These are phyloP conservation scores for Aleiodes leptofemur DNA, from an alignment of 2,888 invertebrate species.

Conservation along the genomic window DNA sequence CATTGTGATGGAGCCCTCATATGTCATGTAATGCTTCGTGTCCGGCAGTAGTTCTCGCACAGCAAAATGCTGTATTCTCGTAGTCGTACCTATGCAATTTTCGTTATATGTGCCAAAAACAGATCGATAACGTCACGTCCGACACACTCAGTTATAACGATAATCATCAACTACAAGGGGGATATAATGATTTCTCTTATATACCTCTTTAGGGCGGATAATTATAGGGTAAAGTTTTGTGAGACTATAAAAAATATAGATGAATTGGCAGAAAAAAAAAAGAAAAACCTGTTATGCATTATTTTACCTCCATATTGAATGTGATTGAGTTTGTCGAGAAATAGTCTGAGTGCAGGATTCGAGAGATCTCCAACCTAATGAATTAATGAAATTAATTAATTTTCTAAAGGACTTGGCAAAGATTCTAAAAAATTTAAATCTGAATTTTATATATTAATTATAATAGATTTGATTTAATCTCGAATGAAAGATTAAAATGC, in stretches of 20 bases:
- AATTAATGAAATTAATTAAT: slow-evolving; percentile 57
- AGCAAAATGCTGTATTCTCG: slow-evolving; percentile 89
- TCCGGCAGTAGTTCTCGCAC: slow-evolving; percentile 93
- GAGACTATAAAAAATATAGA: not conserved
- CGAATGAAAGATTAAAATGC: slow-evolving; percentile 29
- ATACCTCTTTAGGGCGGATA: not conserved
- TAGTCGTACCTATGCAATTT: slow-evolving; percentile 83
- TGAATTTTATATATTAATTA: too few species aligned
- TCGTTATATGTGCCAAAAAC: slow-evolving; percentile 52
- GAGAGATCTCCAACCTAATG: slow-evolving; percentile 94
- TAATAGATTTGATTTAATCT: slow-evolving; percentile 6
- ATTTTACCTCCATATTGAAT: slow-evolving; percentile 92
- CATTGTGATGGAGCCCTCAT: slow-evolving; percentile 97
- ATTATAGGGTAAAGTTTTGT: not conserved
- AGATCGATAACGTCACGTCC: slow-evolving; percentile 64
- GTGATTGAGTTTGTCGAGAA: slow-evolving; percentile 94
- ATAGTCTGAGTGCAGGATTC: slow-evolving; percentile 91
- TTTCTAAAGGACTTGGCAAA: too few species aligned
- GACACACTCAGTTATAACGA: slow-evolving; percentile 41
- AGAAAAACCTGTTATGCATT: slow-evolving; percentile 6
- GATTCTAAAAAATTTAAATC: too few species aligned
- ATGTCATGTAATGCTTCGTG: slow-evolving; percentile 98
- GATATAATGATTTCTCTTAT: not conserved
- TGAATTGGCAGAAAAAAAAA: not conserved
- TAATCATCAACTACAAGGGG: slow-evolving; percentile 33